Evolutionary conservation across 2,888 invertebrate genomes (phyloP).

Genomic region (Busseola fusca): DNA sequence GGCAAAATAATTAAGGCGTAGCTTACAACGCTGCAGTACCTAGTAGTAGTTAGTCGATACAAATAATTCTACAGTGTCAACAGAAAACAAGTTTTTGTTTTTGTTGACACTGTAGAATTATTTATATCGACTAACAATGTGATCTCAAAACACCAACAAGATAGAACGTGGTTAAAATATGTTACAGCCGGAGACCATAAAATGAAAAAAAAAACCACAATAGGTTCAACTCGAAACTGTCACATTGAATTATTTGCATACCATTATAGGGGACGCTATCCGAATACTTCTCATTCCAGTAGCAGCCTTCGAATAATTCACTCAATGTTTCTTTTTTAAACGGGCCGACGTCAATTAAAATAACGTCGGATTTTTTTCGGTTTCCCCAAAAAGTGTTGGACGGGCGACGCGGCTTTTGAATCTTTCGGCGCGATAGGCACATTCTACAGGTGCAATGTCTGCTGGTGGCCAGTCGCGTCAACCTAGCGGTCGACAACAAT

Average conservation of each 20-base stretch:
- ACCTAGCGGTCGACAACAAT: constrained; percentile 62
- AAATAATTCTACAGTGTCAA: not conserved
- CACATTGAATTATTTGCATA: constrained; percentile 85
- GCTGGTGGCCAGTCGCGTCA: constrained; percentile 83
- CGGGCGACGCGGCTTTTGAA: constrained; percentile 80
- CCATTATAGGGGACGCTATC: constrained; percentile 72
- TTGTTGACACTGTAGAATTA: too few relatives aligned
- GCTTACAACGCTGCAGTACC: too few relatives aligned
- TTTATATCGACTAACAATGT: constrained; percentile 31
- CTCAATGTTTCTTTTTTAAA: constrained; percentile 78
- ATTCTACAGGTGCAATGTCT: constrained; percentile 85
- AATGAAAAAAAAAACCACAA: constrained; percentile 62
- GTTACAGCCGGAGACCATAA: constrained; percentile 30
- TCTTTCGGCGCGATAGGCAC: constrained; percentile 83
- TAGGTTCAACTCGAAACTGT: constrained; percentile 72
- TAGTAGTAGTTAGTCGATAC: not conserved
- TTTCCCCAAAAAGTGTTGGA: constrained; percentile 78
- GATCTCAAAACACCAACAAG: constrained; percentile 29
- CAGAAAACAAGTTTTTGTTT: constrained; percentile 8
- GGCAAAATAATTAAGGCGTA: too few relatives aligned
- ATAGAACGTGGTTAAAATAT: constrained; percentile 48
- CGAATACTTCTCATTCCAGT: constrained; percentile 82
- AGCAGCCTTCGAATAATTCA: constrained; percentile 81
- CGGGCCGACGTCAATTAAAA: constrained; percentile 86
- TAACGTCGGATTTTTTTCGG: constrained; percentile 76